Percentiles rank a stretch among this genome's conserved stretches.
phyloP scores from a whole-genome alignment of 2,113 vertebrate genomes.

The Pollimyrus isidori region DNA sequence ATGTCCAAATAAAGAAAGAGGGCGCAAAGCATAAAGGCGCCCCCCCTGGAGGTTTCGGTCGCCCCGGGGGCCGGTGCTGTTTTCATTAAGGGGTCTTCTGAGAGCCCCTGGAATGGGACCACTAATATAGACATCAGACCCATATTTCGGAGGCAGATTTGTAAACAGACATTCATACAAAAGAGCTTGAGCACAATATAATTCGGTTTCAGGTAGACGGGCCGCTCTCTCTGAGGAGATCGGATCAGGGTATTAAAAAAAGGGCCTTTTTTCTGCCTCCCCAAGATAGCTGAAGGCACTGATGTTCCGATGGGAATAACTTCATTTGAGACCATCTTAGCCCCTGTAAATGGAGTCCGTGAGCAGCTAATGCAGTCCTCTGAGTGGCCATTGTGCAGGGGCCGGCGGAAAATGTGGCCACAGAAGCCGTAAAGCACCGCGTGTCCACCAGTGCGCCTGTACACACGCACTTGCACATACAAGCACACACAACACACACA shows the following conservation, averaged over 20 bases:
- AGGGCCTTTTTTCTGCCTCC: constrained; percentile 35
- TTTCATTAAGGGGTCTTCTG: constrained; percentile 12
- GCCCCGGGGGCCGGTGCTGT: not conserved
- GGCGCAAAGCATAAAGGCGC: not conserved
- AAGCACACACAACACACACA: too few species aligned
- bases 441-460: not conserved
- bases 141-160: constrained; percentile 37
- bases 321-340: constrained; percentile 53
- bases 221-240: constrained; percentile 47
- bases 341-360: constrained; percentile 51
- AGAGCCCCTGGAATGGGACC: not conserved
- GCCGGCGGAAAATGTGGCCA: constrained; percentile 44
- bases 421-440: constrained; percentile 18
- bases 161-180: constrained; percentile 42
- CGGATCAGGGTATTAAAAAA: constrained; percentile 41
- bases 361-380: constrained; percentile 58
- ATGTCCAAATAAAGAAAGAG: not conserved
- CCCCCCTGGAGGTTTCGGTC: not conserved
- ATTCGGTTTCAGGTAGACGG: constrained; percentile 54
- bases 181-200: constrained; percentile 48
- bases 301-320: constrained; percentile 55
- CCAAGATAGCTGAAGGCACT: constrained; percentile 54
- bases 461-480: not conserved
- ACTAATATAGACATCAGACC: constrained; percentile 15
- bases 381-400: constrained; percentile 40